phyloP scores from a whole-genome alignment of 2,113 vertebrate genomes.

The Vulpes vulpes region DNA sequence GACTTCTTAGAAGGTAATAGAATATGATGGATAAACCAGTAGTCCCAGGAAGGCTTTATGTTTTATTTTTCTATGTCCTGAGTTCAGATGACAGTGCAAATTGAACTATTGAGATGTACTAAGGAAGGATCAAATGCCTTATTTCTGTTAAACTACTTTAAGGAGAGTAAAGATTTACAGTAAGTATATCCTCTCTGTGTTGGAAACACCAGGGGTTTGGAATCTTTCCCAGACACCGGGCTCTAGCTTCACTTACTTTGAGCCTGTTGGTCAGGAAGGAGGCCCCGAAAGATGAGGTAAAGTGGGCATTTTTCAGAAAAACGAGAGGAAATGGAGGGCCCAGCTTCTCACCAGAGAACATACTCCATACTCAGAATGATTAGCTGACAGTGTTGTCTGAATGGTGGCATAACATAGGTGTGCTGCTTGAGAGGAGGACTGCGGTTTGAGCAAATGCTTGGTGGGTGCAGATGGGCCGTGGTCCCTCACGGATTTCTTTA shows the following conservation, averaged over 20 bases:
- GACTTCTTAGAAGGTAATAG: conserved; percentile 58
- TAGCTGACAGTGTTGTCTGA: neutral
- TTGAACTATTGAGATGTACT: neutral
- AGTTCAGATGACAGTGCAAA: conserved; percentile 69
- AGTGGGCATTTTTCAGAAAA: conserved; percentile 66
- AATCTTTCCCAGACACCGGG: conserved; percentile 60
- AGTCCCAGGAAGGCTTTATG: conserved; percentile 16
- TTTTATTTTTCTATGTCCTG: conserved; percentile 50
- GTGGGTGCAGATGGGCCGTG: neutral
- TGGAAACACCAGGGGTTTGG: conserved; percentile 60
- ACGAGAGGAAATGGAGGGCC: neutral
- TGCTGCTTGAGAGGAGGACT: neutral
- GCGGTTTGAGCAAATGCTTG: neutral
- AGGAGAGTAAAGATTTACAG: conserved; percentile 65
- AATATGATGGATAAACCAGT: conserved; percentile 59
- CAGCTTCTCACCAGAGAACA: neutral
- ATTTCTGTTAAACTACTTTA: conserved; percentile 73
- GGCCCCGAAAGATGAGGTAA: conserved; percentile 38
- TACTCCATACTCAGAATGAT: neutral
- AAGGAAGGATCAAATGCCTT: conserved; percentile 59
- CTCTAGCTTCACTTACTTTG: conserved; percentile 11
- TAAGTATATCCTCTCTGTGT: conserved; percentile 24
- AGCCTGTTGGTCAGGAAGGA: conserved; percentile 55
- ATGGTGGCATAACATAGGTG: neutral
- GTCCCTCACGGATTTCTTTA: neutral